Conservation (phyloP, 2,797 vertebrate genomes). For the Ambastaia sidthimunki region DNA sequence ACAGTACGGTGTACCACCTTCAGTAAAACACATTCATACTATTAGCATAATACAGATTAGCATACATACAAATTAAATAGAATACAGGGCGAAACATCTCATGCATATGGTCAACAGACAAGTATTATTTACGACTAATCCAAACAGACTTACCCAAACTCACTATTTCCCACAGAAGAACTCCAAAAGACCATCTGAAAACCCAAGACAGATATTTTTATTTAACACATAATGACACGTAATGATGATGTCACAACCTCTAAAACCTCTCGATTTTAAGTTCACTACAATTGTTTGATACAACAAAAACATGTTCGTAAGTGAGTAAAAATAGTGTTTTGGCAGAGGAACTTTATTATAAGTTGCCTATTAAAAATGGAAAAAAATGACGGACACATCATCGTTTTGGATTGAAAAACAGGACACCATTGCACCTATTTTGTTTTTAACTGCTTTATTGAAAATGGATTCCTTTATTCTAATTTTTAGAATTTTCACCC, state of each 20-base stretch:
- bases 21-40: not conserved
- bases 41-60: not conserved
- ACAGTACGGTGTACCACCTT: slow-evolving; percentile 96
- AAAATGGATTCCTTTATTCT: too few relatives aligned
- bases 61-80: not conserved
- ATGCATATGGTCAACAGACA: not conserved
- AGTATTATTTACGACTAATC: not conserved
- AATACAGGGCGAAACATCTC: not conserved
- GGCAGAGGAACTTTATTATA: slow-evolving; percentile 61
- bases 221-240: not conserved
- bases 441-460: not conserved
- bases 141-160: slow-evolving; percentile 86
- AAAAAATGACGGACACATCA: slow-evolving; percentile 22
- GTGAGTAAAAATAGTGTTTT: slow-evolving; percentile 74
- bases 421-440: not conserved
- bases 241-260: too few relatives aligned
- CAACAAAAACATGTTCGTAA: slow-evolving; percentile 38
- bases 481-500: too few relatives aligned
- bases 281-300: not conserved
- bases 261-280: too few relatives aligned
- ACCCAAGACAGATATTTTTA: not conserved
- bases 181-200: slow-evolving; percentile 95
- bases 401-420: slow-evolving; percentile 30
- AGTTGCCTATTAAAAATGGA: slow-evolving; percentile 41
- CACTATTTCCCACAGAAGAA: slow-evolving; percentile 98